A percentile compares a stretch with the other conserved stretches of the same genome.
phyloP scores from a whole-genome alignment of 2,113 vertebrate genomes.

The Hippocampus comes region DNA sequence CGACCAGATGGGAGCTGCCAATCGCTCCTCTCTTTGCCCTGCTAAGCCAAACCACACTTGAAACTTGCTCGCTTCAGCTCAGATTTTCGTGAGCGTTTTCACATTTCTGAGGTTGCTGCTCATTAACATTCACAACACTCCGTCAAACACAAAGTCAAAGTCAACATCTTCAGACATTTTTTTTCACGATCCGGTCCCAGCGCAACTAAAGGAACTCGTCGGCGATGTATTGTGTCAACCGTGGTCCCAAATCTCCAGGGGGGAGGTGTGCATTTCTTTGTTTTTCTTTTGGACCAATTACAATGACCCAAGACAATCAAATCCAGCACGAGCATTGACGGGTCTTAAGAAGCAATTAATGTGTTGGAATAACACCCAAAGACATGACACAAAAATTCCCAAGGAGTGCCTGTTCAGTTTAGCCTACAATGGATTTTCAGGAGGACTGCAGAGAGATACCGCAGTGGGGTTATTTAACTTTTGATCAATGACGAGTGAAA shows the following conservation, averaged over 20 bases:
- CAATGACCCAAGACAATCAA: slow-evolving; percentile 42
- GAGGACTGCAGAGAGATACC: not conserved
- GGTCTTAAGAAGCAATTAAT: slow-evolving; percentile 54
- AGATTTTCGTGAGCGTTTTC: no score
- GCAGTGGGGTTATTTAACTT: slow-evolving; percentile 35
- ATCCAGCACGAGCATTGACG: slow-evolving; percentile 25
- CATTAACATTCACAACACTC: slow-evolving; percentile 8
- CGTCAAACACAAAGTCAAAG: slow-evolving; percentile 18
- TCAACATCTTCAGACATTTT: slow-evolving; percentile 16
- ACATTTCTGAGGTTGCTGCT: not conserved
- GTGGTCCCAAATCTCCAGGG: slow-evolving; percentile 11
- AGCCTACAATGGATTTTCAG: slow-evolving; percentile 36
- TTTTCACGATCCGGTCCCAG: not conserved
- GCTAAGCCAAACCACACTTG: not conserved
- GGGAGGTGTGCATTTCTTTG: slow-evolving; percentile 41
- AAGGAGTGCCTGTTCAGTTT: slow-evolving; percentile 16
- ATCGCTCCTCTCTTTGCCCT: no score
- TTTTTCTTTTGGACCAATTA: slow-evolving; percentile 47
- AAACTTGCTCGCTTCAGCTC: no score
- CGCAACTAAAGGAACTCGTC: slow-evolving; percentile 23
- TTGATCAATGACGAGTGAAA: slow-evolving; percentile 15
- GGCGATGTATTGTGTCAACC: slow-evolving; percentile 18
- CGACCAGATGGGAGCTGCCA: no score
- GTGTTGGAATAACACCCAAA: slow-evolving; percentile 4
- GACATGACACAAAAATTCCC: slow-evolving; percentile 15